A percentile compares a stretch with the other conserved stretches of the same genome.
These are phyloP conservation scores for Oenanthe melanoleuca DNA, from an alignment of 2,113 vertebrate genomes.

Conservation along the genomic window DNA sequence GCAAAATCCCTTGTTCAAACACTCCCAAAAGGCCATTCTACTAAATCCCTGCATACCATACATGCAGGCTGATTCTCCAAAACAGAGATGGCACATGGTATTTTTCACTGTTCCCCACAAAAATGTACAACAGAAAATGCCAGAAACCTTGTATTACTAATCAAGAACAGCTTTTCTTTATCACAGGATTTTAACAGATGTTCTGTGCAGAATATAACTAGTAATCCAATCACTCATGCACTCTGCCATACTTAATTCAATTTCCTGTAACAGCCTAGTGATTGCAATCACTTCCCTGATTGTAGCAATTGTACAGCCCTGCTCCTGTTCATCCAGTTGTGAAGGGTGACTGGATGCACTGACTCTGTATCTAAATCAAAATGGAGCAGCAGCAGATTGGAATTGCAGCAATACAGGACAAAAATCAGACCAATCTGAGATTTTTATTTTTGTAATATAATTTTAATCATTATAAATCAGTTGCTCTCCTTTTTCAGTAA, in stretches of 20 bases:
- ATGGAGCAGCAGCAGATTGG: not conserved
- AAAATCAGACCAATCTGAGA: not conserved
- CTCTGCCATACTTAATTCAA: conserved; percentile 15
- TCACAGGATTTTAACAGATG: not conserved
- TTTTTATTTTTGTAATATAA: not conserved
- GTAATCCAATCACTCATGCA: not conserved
- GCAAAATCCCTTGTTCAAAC: not conserved
- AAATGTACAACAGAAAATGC: not conserved
- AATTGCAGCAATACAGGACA: not conserved
- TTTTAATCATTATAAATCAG: not conserved
- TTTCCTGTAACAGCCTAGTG: not conserved
- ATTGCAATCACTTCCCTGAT: conserved; percentile 28
- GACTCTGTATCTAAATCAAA: not conserved
- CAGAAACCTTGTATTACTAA: not conserved
- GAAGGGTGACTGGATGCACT: not conserved
- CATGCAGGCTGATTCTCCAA: not conserved
- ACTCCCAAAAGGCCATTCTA: not conserved
- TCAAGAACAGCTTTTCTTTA: conserved; percentile 28
- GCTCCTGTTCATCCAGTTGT: not conserved
- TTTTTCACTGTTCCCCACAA: not conserved
- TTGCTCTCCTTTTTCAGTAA: not conserved
- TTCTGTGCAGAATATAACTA: not conserved
- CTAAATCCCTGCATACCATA: not conserved
- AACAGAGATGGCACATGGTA: not conserved
- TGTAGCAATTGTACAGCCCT: not conserved